Base-by-base conservation (phyloP, 2,888 invertebrate genomes). In the Agapetus fuscipes region DNA sequence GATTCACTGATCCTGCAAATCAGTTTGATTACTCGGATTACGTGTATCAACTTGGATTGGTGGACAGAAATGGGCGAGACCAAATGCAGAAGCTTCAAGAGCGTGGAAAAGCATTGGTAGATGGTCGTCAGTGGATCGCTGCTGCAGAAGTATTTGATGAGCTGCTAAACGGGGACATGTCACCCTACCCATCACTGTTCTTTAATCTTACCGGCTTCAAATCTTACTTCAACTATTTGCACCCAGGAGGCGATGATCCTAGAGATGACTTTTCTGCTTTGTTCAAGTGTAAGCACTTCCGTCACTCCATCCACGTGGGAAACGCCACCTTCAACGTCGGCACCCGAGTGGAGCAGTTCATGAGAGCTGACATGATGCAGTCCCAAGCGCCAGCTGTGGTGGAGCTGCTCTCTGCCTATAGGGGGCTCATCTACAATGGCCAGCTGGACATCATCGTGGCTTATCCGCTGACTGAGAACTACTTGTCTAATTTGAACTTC, bases 391-490 rank as follows among this genome's bases (percentile, higher is more conserved):
- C 75, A 0, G 79, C 80, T 74, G 64, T 88, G 38, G 67, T 76
- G 0, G 79, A 80, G 50, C 61, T 89, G 0, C 56, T 86, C 1
- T 66, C 77, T 25, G 61, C 77, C 50, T 84, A 83, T 53, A 67
- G 72, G 56, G 76, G 89, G 11, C 71, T 93, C 30, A 72, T 91
- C 43, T 94, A 93, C 58, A 91, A 81, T 56, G 94, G 94, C 0
- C 93, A 94, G 56, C 58, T 94, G 48, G 94, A 95, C 58, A 83
- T 94, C 10, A 89, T 93, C 47, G 86, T 91, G 0, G 88, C 90
- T 0, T 88, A 89, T 60, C 88, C 90, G 0, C 56, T 88, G 34
- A 91, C 91, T 0, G 72, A 83, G 13, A 83, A 83, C 55, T 90
- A 85, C 58, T 61, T 94, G 17, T 68, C 74, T 48, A 71, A 77